Evolutionary conservation across 2,113 vertebrate species (phyloP).

Genomic region (Tychaedon coryphoeus): DNA sequence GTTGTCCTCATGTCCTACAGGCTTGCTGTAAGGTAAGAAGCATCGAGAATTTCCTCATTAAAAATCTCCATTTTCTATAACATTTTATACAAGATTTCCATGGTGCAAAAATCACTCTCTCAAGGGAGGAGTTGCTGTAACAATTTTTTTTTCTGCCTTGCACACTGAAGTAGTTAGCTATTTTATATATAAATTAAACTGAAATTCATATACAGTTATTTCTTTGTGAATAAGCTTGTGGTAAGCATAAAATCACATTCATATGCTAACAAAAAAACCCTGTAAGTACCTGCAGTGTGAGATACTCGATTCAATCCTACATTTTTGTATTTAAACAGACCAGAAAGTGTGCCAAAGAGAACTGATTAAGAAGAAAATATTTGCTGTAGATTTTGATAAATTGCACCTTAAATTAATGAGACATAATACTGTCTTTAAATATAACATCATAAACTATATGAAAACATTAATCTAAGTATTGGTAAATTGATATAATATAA

Average conservation of each 20-base stretch:
- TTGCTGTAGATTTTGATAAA: constrained; percentile 44
- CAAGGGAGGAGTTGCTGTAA: constrained; percentile 2
- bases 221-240: constrained; percentile 65
- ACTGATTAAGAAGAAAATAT: constrained; percentile 21
- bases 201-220: constrained; percentile 30
- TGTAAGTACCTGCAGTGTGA: constrained; percentile 15
- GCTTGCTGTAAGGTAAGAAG: not conserved
- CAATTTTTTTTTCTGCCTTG: constrained; percentile 9
- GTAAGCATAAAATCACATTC: constrained; percentile 23
- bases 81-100: constrained; percentile 18
- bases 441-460: not conserved
- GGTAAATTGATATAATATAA: constrained; percentile 50
- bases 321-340: constrained; percentile 56
- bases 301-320: not conserved
- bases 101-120: constrained; percentile 36
- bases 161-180: not conserved
- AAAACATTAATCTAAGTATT: constrained; percentile 28
- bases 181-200: constrained; percentile 47
- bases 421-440: constrained; percentile 53
- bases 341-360: constrained; percentile 73
- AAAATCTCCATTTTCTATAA: constrained; percentile 6
- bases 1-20: not conserved
- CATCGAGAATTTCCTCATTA: not conserved
- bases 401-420: constrained; percentile 50
- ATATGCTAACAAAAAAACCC: not conserved